Evolutionary conservation across 2,113 vertebrate genomes (phyloP).

Genomic region (Sinocyclocheilus maitianheensis): DNA sequence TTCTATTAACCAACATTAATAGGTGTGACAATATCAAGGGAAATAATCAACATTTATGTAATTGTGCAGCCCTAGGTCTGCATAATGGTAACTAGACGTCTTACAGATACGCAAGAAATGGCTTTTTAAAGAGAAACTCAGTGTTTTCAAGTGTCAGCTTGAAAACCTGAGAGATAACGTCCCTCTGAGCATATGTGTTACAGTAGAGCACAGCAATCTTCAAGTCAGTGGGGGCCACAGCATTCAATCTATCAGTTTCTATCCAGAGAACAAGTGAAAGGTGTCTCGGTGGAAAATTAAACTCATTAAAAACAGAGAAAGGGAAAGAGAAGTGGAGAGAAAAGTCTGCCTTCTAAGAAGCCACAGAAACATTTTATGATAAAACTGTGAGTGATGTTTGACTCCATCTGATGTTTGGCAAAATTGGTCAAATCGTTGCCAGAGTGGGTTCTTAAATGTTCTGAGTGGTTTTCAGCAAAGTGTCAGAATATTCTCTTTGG

Average conservation of each 20-base stretch:
- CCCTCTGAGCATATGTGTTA: conserved; percentile 5
- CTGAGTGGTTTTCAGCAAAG: not conserved
- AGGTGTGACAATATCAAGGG: not conserved
- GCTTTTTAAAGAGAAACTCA: not conserved
- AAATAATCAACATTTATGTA: not conserved
- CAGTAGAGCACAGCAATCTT: conserved; percentile 34
- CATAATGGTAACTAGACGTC: not conserved
- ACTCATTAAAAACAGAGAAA: conserved; percentile 33
- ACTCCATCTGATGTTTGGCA: not conserved
- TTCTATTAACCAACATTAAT: not conserved
- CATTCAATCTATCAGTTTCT: conserved; percentile 23
- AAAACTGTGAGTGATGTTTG: not conserved
- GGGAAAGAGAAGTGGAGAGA: not conserved
- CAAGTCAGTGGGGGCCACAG: conserved; percentile 36
- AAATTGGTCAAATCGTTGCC: not conserved
- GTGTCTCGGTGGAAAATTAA: conserved; percentile 39
- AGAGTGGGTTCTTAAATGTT: not conserved
- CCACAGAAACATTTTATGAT: not conserved
- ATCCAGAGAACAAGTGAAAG: conserved; percentile 22
- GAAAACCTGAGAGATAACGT: not conserved
- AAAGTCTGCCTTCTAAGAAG: not conserved
- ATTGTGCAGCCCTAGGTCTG: not conserved
- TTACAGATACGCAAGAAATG: not conserved
- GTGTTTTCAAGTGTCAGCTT: not conserved
- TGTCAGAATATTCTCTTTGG: not conserved